Evolutionary conservation across 2,113 vertebrate genomes (phyloP).

Genomic region (Campylomormyrus tamandua): DNA sequence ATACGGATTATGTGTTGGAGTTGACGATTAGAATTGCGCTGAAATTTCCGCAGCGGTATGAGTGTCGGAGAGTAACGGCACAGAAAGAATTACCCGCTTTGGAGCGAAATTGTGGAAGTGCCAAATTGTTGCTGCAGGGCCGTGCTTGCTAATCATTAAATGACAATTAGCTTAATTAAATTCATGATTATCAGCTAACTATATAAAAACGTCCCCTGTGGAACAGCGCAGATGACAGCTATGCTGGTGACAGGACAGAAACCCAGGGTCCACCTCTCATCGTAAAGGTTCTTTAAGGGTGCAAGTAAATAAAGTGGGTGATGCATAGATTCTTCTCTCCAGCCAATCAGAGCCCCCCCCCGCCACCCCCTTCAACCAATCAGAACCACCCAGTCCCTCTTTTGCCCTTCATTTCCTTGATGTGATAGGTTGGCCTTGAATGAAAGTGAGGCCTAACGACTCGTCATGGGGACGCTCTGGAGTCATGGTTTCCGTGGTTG

Average conservation of each 20-base stretch:
- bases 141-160: not conserved
- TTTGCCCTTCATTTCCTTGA: not conserved
- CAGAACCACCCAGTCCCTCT: not conserved
- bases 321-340: not conserved
- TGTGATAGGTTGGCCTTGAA: not conserved
- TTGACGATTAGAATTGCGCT: not conserved
- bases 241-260: not conserved
- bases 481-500: not conserved
- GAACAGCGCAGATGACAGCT: not conserved
- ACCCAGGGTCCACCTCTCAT: not conserved
- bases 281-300: not conserved
- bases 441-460: not conserved
- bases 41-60: not conserved
- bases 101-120: conserved; percentile 37
- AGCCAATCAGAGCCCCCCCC: not conserved
- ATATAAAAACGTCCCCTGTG: not conserved
- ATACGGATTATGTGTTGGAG: not conserved
- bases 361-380: not conserved
- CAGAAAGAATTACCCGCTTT: not conserved
- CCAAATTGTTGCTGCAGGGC: conserved; percentile 5
- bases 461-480: not conserved
- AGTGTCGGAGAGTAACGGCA: not conserved
- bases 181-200: not conserved
- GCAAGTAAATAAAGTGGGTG: not conserved
- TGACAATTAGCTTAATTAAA: not conserved